A percentile compares a stretch with the other conserved stretches of the same genome.
Conservation (phyloP, 2,113 vertebrate species). For the Rhabdornis inornatus region DNA sequence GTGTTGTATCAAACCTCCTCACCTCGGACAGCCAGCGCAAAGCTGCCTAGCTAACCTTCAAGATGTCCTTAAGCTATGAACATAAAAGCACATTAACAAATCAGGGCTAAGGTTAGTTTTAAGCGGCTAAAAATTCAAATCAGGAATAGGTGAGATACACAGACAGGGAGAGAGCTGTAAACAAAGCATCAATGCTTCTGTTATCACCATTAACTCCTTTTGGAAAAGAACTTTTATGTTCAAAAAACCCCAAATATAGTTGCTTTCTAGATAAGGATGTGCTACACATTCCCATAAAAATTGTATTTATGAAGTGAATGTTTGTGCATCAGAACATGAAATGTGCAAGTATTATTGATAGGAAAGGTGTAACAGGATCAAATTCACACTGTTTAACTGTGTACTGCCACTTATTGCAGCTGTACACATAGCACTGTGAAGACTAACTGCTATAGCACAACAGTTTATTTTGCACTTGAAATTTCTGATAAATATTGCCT, state of each 20-base stretch:
- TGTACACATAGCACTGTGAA: background rate
- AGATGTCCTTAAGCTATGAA: background rate
- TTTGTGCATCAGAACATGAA: background rate
- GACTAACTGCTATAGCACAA: background rate
- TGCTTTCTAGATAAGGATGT: background rate
- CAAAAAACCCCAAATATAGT: rapidly evolving
- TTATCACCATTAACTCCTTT: background rate
- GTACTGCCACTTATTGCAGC: background rate
- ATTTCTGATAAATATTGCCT: constrained; percentile 68
- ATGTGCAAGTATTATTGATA: background rate
- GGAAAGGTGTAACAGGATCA: background rate
- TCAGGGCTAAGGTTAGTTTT: background rate
- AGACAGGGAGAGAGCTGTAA: background rate
- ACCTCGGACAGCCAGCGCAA: background rate
- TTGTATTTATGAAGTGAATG: background rate
- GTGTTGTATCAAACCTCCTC: rapidly evolving
- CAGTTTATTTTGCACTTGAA: constrained; percentile 65
- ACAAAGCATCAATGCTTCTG: rapidly evolving
- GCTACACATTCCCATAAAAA: background rate
- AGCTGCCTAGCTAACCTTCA: background rate
- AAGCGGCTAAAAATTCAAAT: background rate
- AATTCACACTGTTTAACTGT: background rate
- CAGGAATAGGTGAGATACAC: background rate
- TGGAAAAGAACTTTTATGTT: background rate
- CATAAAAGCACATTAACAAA: background rate